These are phyloP conservation scores for Hippocampus guttulatus DNA, from an alignment of 2,113 vertebrate genomes.

Conservation along the genomic window DNA sequence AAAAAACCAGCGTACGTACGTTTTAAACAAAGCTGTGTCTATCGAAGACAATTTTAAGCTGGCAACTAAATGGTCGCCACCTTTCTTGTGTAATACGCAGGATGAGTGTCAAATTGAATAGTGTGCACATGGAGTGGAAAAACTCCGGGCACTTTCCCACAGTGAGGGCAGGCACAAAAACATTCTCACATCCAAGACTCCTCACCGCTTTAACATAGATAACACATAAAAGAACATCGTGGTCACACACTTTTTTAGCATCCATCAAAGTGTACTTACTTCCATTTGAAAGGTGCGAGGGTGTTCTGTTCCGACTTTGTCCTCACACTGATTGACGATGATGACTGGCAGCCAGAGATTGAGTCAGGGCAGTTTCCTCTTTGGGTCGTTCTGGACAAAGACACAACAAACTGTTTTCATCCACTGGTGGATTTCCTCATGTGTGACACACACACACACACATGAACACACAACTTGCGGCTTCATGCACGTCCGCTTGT, in stretches of 20 bases:
- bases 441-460: not conserved
- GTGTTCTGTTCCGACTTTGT: not conserved
- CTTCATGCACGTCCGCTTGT: not conserved
- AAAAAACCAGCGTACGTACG: not conserved
- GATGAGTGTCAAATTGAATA: conserved; percentile 42
- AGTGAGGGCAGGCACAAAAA: conserved; percentile 11
- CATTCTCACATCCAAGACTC: not conserved
- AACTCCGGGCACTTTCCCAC: conserved; percentile 37
- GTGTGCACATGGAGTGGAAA: conserved; percentile 35
- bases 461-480: not conserved
- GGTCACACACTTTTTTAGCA: not conserved
- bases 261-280: not conserved
- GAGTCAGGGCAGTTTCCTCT: conserved; percentile 53
- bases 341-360: not conserved
- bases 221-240: not conserved
- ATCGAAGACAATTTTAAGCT: not conserved
- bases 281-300: not conserved
- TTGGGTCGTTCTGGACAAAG: conserved; percentile 29
- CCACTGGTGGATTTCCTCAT: conserved; percentile 19
- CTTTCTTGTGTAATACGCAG: not conserved
- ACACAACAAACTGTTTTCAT: not conserved
- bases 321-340: not conserved
- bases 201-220: not conserved
- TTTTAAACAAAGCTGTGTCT: not conserved
- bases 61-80: not conserved